These are phyloP conservation scores for Macrosiphum euphorbiae DNA, from an alignment of 2,888 invertebrate genomes.

Conservation along the genomic window DNA sequence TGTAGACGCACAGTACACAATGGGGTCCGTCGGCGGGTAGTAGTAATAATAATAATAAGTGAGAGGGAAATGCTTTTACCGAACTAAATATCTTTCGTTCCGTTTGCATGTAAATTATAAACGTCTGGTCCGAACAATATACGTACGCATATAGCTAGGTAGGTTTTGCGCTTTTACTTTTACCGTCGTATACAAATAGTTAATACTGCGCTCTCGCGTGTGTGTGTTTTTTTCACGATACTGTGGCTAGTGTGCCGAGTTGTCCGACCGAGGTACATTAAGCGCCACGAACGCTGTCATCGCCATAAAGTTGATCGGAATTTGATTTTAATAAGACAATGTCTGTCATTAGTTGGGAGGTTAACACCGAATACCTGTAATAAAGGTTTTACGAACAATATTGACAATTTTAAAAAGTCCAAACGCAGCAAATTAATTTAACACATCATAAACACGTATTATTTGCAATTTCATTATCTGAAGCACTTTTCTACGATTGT, in stretches of 20 bases:
- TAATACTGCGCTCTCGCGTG: not conserved
- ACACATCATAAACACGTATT: no score
- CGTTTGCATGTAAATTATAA: constrained; percentile 31
- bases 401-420: no score
- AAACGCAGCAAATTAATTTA: no score
- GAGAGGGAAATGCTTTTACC: constrained; percentile 51
- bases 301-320: not conserved
- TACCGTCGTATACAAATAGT: constrained; percentile 13
- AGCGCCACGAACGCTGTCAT: not conserved
- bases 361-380: not conserved
- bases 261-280: not conserved
- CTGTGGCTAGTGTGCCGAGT: not conserved
- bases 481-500: not conserved
- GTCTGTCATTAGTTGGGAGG: not conserved
- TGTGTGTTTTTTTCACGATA: not conserved
- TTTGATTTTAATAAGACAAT: not conserved
- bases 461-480: not conserved
- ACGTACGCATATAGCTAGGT: not conserved
- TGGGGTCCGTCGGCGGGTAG: not conserved
- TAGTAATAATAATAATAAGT: constrained; percentile 12
- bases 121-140: constrained; percentile 30
- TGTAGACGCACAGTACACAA: not conserved
- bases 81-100: constrained; percentile 46
- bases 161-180: constrained; percentile 49
- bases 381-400: not conserved